Evolutionary conservation across 2,797 vertebrate species (phyloP), one percentile per base, ranked within the genome.

Genomic region (Clarias platycephalus): DNA sequence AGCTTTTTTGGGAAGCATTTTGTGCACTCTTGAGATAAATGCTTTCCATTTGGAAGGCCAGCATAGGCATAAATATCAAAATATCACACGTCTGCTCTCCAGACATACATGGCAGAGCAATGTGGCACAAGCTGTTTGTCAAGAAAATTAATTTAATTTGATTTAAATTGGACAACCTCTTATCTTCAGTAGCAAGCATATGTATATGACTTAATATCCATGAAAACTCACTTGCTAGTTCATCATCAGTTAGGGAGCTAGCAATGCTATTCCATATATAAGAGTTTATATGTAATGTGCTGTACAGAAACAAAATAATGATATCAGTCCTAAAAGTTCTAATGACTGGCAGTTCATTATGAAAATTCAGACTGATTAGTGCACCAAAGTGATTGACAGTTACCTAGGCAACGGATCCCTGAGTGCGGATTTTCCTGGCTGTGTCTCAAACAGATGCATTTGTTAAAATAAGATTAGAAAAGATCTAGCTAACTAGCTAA

Each of bases 1-100:
- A 15, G 55, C 57, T 60, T 77, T 77, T 77, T 77, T 37, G 22
- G 28, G 57, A 60, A 13, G 57, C 75, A 77, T 77, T 77, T 77
- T 60, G 24, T 60, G 57, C 57, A 77, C 75, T 37, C 20, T 57
- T 37, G 57, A 60, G 57, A 77, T 77, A 77, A 77, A 77, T 31
- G 18, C 57, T 77, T 77, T 60, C 57, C 55, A 60, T 77, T 77
- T 60, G 12, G 75, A 37, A 58, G 31, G 31, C 53, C 58, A 72
- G 28, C 40, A 10, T 24, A 34, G 31, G 5, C 55, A 58, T 24
- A 31, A 58, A 76, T 58, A 40, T 72, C 44, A 53, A 53, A 55
- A 74, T 58, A 40, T 72, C 71, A 53, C 53, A 55, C 53, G 53
- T 53, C 74, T 76, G 74, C 57, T 76, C 28, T 34, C 53, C 53